phyloP scores from a whole-genome alignment of 2,797 vertebrate genomes.

The Strix occidentalis region DNA sequence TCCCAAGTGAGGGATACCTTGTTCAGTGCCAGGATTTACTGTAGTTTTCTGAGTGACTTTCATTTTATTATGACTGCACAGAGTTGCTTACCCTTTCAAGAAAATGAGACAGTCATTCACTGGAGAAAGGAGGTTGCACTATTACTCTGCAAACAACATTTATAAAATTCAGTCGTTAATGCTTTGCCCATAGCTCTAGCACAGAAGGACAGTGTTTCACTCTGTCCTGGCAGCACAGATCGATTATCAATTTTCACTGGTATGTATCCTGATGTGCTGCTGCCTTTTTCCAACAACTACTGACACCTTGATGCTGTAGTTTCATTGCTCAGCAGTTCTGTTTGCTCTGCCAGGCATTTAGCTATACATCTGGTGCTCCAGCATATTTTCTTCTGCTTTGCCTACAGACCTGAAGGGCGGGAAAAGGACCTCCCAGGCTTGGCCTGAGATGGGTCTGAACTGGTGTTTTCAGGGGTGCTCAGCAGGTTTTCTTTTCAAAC shows the following conservation, averaged over 20 bases:
- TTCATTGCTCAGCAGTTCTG: neutral
- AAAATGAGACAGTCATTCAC: neutral
- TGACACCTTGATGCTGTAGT: neutral
- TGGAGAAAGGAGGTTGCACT: neutral
- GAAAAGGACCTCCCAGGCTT: neutral
- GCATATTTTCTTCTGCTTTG: neutral
- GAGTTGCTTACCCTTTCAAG: neutral
- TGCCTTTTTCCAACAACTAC: neutral
- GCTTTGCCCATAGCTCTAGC: neutral
- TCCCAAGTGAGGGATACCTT: neutral
- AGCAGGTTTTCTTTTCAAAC: neutral
- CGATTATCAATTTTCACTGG: neutral
- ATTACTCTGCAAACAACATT: neutral
- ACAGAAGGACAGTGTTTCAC: rapidly evolving
- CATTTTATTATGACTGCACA: neutral
- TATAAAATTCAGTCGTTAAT: neutral
- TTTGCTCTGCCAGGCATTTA: neutral
- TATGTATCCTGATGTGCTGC: neutral
- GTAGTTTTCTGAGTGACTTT: neutral
- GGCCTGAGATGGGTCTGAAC: neutral
- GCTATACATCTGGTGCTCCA: neutral
- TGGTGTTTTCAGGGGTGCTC: neutral
- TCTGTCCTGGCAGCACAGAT: neutral
- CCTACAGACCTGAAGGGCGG: neutral
- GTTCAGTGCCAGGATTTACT: neutral